These are phyloP conservation scores for Rallus limicola DNA, from an alignment of 2,113 vertebrate genomes.

Conservation along the genomic window DNA sequence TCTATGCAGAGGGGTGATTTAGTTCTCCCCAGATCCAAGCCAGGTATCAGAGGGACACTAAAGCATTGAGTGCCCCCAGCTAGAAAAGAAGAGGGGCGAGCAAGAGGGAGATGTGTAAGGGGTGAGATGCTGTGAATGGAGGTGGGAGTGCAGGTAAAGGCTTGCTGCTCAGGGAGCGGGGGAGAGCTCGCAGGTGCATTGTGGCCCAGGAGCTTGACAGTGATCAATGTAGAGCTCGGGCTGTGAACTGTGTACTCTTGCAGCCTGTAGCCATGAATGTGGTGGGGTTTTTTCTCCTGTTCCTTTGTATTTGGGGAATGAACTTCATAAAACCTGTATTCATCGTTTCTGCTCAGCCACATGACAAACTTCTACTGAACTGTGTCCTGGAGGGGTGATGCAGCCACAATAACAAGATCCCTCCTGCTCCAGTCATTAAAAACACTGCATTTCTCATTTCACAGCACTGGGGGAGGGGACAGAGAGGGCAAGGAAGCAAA, in stretches of 20 bases:
- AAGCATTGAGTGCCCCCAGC: not conserved
- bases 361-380: constrained; percentile 67
- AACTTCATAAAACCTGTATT: constrained; percentile 66
- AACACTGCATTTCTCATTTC: constrained; percentile 53
- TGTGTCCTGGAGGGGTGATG: constrained; percentile 64
- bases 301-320: constrained; percentile 64
- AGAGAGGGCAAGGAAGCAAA: not conserved
- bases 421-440: constrained; percentile 56
- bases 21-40: not conserved
- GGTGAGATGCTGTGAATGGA: not conserved
- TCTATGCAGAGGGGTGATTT: not conserved
- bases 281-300: not conserved
- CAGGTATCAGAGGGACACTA: not conserved
- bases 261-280: constrained; percentile 55
- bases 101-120: not conserved
- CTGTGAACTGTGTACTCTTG: constrained; percentile 32
- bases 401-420: constrained; percentile 58
- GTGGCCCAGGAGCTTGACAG: constrained; percentile 32
- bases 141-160: constrained; percentile 41
- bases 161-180: not conserved
- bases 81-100: not conserved
- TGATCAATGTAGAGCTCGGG: constrained; percentile 45
- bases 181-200: constrained; percentile 35
- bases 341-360: constrained; percentile 57
- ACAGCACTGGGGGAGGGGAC: constrained; percentile 23